A percentile compares a stretch with the other conserved stretches of the same genome.
Evolutionary conservation across 2,888 invertebrate species (phyloP).

Genomic region (Arge pagana): DNA sequence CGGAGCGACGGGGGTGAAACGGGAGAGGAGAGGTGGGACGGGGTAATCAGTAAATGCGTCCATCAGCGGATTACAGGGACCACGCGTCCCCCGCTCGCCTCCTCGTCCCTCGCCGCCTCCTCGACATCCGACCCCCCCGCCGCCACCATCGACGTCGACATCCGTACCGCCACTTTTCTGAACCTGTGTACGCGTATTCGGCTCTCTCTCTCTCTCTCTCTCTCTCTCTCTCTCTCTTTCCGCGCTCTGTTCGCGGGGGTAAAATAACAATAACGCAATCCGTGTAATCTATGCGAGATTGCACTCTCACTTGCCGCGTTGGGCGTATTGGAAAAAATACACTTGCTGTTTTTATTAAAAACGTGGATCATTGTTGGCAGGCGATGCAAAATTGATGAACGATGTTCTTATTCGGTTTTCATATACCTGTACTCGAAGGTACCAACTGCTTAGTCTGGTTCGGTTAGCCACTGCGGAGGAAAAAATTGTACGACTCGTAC

Average conservation of each 20-base stretch:
- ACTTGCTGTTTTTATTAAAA: not conserved
- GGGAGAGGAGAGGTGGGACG: conserved; percentile 35
- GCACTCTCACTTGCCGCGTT: not conserved
- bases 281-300: not conserved
- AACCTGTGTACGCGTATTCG: conserved; percentile 6
- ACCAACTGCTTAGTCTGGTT: too few species aligned
- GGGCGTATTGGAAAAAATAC: not conserved
- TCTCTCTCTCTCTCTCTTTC: not conserved
- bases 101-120: conserved; percentile 27
- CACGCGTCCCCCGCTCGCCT: conserved; percentile 36
- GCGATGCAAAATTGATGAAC: too few species aligned
- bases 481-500: too few species aligned
- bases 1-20: conserved; percentile 21
- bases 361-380: too few species aligned
- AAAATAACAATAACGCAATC: not conserved
- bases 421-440: too few species aligned
- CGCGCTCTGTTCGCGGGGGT: not conserved
- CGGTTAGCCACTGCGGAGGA: too few species aligned
- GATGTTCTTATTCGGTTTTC: too few species aligned
- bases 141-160: conserved; percentile 26
- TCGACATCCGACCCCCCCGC: conserved; percentile 30
- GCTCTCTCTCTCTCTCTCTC: conserved; percentile 4
- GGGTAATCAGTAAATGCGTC: conserved; percentile 53
- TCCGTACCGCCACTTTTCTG: conserved; percentile 8
- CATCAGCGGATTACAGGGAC: conserved; percentile 52